Conservation (phyloP, 2,797 vertebrate species). For the Chloroceryle inda region DNA sequence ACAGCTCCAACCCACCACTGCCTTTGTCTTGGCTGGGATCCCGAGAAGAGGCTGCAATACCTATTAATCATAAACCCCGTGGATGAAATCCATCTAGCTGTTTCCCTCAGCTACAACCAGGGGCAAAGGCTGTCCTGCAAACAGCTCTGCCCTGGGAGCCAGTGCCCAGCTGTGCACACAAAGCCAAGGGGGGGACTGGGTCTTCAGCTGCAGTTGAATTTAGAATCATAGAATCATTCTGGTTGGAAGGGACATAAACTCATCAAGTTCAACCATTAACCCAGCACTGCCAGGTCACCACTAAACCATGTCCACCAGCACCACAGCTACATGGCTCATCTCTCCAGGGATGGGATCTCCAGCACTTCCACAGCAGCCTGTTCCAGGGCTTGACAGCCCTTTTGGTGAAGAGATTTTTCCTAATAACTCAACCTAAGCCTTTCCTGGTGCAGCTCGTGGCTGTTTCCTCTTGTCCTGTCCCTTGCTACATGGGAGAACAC, state of each 20-base stretch:
- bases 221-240: neutral
- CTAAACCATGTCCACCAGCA: neutral
- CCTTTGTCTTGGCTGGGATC: neutral
- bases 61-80: constrained; percentile 9
- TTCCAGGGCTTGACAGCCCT: neutral
- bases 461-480: neutral
- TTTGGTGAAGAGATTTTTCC: neutral
- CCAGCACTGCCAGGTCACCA: neutral
- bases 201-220: neutral
- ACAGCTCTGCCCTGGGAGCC: neutral
- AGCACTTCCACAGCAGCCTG: neutral
- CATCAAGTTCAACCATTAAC: neutral
- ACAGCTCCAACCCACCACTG: neutral
- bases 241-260: neutral
- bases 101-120: neutral
- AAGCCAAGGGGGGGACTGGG: neutral
- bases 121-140: neutral
- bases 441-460: neutral
- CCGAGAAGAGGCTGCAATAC: neutral
- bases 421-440: neutral
- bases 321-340: neutral
- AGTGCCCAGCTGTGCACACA: neutral
- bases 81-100: neutral
- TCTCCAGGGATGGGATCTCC: neutral
- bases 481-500: neutral